These are phyloP conservation scores for Microchrysa polita DNA, from an alignment of 2,888 invertebrate species.

Conservation along the genomic window DNA sequence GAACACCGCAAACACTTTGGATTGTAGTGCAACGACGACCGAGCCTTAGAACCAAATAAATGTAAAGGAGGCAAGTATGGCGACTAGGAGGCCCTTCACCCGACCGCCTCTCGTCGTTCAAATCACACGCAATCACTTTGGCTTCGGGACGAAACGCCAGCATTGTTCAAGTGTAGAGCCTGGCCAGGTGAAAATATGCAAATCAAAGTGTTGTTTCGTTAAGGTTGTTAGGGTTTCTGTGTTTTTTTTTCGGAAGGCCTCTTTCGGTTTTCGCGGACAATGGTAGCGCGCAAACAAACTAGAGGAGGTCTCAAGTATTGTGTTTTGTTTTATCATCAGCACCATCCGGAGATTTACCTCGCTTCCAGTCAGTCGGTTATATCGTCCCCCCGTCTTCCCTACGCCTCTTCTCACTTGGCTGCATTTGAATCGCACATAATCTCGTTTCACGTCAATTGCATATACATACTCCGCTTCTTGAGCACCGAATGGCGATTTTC, in stretches of 20 bases:
- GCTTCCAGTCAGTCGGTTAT: neutral
- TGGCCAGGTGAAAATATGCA: slow-evolving; percentile 36
- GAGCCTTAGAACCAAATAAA: too few relatives aligned
- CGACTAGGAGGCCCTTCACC: neutral
- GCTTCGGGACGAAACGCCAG: neutral
- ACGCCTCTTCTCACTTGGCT: too few relatives aligned
- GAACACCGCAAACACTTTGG: too few relatives aligned
- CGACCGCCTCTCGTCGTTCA: neutral
- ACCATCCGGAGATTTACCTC: neutral
- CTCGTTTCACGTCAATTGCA: slow-evolving; percentile 1
- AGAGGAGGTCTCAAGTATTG: too few relatives aligned
- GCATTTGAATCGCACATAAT: too few relatives aligned
- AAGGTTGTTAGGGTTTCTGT: too few relatives aligned
- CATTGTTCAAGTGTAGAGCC: neutral
- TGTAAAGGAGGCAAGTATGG: neutral
- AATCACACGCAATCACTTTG: slow-evolving; percentile 1
- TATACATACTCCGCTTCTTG: too few relatives aligned
- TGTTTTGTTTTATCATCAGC: too few relatives aligned
- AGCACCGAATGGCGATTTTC: too few relatives aligned
- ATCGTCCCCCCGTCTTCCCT: neutral
- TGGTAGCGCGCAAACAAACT: too few relatives aligned
- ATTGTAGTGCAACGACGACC: too few relatives aligned
- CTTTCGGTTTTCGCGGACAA: neutral
- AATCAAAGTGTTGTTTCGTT: slow-evolving; percentile 22
- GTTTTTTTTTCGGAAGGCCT: too few relatives aligned